phyloP scores from a whole-genome alignment of 2,113 vertebrate genomes.

The Ceuthmochares aereus region DNA sequence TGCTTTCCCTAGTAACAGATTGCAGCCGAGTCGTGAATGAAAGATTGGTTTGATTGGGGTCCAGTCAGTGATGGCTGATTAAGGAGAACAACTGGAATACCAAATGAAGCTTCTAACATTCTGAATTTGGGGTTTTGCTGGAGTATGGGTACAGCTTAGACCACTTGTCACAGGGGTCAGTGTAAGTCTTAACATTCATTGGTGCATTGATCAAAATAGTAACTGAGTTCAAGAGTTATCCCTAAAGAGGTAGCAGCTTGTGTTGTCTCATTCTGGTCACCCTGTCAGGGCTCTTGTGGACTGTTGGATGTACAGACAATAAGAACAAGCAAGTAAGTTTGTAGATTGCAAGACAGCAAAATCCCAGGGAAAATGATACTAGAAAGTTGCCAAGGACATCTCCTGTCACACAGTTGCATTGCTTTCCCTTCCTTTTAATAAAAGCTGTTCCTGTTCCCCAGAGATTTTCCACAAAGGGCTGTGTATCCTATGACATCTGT shows the following conservation, averaged over 20 bases:
- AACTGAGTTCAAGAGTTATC: not conserved
- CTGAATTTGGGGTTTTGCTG: not conserved
- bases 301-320: not conserved
- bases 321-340: not conserved
- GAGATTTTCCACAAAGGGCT: not conserved
- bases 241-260: not conserved
- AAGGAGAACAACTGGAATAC: not conserved
- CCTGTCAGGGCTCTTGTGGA: not conserved
- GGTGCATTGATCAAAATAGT: not conserved
- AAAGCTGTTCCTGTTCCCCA: not conserved
- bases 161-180: not conserved
- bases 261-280: not conserved
- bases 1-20: not conserved
- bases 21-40: not conserved
- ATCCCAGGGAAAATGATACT: not conserved
- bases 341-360: not conserved
- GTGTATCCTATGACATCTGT: no score
- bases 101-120: rapidly evolving
- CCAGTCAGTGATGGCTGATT: not conserved
- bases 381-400: not conserved
- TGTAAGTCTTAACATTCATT: not conserved
- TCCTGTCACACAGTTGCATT: not conserved
- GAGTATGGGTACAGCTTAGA: not conserved
- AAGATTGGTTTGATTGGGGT: not conserved
- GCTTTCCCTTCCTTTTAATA: not conserved